phyloP scores from a whole-genome alignment of 1,140 invertebrate genomes.

The Stenopsyche tienmushanensis region DNA sequence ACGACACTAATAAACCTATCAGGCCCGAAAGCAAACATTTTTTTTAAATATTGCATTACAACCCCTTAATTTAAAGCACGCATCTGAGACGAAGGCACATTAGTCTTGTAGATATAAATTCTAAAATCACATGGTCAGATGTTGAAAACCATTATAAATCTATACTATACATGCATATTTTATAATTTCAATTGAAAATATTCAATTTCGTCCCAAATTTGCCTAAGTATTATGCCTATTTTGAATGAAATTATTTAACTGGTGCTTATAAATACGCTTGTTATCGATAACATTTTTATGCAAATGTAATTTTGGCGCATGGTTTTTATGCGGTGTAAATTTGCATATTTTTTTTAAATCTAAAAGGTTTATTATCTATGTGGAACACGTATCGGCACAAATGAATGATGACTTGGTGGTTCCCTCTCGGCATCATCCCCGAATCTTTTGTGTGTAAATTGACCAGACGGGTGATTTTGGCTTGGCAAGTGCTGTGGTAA shows the following conservation, averaged over 20 bases:
- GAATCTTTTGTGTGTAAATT: conserved; percentile 29
- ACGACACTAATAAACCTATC: conserved; percentile 23
- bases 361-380: conserved; percentile 9
- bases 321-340: too few relatives aligned
- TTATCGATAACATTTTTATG: too few relatives aligned
- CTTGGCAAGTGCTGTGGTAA: conserved; percentile 9
- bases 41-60: conserved; percentile 24
- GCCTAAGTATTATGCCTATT: too few relatives aligned
- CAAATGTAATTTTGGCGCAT: too few relatives aligned
- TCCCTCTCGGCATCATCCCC: conserved; percentile 15
- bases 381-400: background rate
- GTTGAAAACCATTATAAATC: background rate
- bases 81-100: conserved; percentile 11
- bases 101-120: conserved; percentile 19
- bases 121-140: conserved; percentile 12
- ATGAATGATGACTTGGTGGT: conserved; percentile 21
- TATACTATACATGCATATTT: background rate
- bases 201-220: background rate
- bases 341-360: background rate
- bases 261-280: too few relatives aligned
- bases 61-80: conserved; percentile 28
- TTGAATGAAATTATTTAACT: too few relatives aligned
- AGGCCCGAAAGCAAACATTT: conserved; percentile 18
- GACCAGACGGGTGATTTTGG: conserved; percentile 17
- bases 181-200: background rate